These are phyloP conservation scores for Phainopepla nitens DNA, from an alignment of 2,113 vertebrate genomes.

Conservation along the genomic window DNA sequence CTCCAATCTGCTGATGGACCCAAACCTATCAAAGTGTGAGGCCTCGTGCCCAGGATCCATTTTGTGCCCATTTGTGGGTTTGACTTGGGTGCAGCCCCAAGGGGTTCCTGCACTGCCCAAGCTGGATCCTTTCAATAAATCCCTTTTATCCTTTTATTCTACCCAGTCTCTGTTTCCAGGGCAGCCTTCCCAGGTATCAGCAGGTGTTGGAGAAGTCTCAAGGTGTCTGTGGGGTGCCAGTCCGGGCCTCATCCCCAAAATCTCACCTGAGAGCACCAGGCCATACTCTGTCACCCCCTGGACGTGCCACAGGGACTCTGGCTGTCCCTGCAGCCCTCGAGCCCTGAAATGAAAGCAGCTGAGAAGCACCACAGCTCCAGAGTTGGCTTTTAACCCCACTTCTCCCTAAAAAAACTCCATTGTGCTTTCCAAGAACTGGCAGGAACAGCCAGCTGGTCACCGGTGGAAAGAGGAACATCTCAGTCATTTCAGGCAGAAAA, in stretches of 20 bases:
- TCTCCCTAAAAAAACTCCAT: not conserved
- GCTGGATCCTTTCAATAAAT: no score
- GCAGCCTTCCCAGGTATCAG: no score
- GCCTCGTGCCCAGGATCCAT: no score
- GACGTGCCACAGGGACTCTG: not conserved
- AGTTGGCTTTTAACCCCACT: accelerated
- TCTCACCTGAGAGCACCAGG: not conserved
- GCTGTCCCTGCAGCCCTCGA: not conserved
- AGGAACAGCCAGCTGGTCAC: accelerated
- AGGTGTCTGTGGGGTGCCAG: accelerated
- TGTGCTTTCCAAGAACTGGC: accelerated
- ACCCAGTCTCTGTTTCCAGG: no score
- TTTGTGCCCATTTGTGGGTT: no score
- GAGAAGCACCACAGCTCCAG: not conserved
- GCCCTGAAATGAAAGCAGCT: accelerated
- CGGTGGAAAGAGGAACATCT: not conserved
- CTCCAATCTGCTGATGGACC: no score
- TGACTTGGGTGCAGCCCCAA: no score
- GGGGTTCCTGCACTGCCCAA: no score
- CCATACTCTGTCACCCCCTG: accelerated
- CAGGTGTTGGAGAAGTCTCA: no score
- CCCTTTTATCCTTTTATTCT: no score
- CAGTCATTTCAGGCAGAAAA: not conserved
- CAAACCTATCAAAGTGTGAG: no score
- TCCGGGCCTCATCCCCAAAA: accelerated